These are phyloP conservation scores for Notarius quadriscutis DNA, from an alignment of 2,113 vertebrate genomes.

Conservation along the genomic window DNA sequence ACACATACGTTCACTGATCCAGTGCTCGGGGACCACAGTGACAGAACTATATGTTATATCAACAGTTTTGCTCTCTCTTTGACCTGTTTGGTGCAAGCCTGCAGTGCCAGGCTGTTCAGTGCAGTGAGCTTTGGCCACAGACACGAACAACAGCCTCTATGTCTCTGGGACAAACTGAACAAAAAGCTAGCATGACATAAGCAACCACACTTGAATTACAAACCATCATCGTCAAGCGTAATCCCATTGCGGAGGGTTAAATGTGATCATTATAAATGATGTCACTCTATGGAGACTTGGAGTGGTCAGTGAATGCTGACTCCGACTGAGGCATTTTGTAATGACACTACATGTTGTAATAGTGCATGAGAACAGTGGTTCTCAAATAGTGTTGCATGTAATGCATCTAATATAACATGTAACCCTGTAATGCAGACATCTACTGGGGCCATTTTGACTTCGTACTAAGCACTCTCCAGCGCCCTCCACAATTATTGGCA, in stretches of 20 bases:
- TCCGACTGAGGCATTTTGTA: not conserved
- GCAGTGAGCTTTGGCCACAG: not conserved
- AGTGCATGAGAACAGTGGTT: not conserved
- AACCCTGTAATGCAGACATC: conserved; percentile 48
- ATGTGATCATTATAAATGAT: not conserved
- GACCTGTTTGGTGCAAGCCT: conserved; percentile 38
- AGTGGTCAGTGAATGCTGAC: not conserved
- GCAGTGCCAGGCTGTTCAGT: conserved; percentile 50
- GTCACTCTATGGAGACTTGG: not conserved
- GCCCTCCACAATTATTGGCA: no score
- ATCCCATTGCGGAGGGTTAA: not conserved
- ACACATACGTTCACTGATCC: conserved; percentile 46
- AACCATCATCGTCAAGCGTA: not conserved
- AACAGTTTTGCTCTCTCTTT: conserved; percentile 65
- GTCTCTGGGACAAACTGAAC: conserved; percentile 33
- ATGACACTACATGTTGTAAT: not conserved
- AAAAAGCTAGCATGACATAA: conserved; percentile 30
- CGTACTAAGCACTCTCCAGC: no score
- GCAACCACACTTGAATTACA: conserved; percentile 26
- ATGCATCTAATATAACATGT: conserved; percentile 18
- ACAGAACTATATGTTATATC: conserved; percentile 66
- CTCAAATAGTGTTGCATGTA: conserved; percentile 9
- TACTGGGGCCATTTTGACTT: conserved; percentile 56
- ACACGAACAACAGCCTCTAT: conserved; percentile 52
- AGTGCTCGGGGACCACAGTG: conserved; percentile 60